phyloP scores from a whole-genome alignment of 2,797 vertebrate species.

The Cyprinella venusta region DNA sequence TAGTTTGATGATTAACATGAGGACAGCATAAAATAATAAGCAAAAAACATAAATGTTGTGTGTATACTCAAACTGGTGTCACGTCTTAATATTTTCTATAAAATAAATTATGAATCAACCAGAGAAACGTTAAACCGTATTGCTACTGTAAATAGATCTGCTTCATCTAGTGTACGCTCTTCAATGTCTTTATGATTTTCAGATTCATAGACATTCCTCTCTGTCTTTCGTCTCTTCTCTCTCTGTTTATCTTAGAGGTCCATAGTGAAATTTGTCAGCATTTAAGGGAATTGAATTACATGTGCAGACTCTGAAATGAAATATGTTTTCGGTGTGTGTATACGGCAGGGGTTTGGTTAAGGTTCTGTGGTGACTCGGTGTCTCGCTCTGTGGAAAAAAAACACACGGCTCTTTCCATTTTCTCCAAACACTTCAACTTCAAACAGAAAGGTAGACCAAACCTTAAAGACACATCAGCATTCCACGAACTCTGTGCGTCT shows the following conservation, averaged over 20 bases:
- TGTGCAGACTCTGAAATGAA: constrained; percentile 56
- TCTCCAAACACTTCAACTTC: constrained; percentile 58
- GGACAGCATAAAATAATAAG: neutral
- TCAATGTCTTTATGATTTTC: neutral
- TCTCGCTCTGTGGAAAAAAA: constrained; percentile 42
- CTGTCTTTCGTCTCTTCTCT: neutral
- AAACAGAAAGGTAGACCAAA: constrained; percentile 46
- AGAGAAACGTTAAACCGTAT: neutral
- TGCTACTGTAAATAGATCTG: neutral
- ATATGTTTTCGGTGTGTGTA: constrained; percentile 31
- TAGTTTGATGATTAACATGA: neutral
- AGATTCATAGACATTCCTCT: neutral
- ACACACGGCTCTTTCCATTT: constrained; percentile 73
- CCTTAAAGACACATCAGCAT: constrained; percentile 33
- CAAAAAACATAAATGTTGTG: neutral
- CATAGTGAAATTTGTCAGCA: constrained; percentile 39
- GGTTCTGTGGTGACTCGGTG: constrained; percentile 25
- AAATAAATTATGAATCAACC: neutral
- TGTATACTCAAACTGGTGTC: no score
- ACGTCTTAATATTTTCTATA: no score
- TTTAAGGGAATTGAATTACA: constrained; percentile 56
- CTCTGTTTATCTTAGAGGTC: constrained; percentile 1
- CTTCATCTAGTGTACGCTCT: neutral
- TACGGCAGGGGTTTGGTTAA: constrained; percentile 58
- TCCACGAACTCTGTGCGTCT: constrained; percentile 16